Conservation (phyloP, 2,888 invertebrate genomes). For the Apeira syringaria region DNA sequence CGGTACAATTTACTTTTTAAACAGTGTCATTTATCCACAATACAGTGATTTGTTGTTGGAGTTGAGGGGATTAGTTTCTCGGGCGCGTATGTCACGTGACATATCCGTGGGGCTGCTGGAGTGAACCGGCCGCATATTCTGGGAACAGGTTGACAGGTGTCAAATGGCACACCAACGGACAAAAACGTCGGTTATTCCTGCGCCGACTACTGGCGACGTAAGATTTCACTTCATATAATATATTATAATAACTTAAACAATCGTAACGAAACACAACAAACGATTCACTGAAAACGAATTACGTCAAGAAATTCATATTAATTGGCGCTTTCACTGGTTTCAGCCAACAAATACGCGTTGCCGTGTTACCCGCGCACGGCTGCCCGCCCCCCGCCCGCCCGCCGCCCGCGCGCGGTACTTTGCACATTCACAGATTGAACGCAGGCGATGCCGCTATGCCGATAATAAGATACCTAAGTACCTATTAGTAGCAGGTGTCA, state of each 20-base stretch:
- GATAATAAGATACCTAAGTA: no score
- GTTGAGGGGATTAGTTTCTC: slow-evolving; percentile 15
- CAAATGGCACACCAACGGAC: slow-evolving; percentile 25
- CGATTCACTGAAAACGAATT: slow-evolving; percentile 2
- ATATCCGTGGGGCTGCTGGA: not conserved
- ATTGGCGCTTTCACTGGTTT: slow-evolving; percentile 1
- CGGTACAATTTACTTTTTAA: slow-evolving; percentile 19
- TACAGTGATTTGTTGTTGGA: slow-evolving; percentile 15
- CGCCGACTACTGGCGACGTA: not conserved
- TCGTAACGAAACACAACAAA: not conserved
- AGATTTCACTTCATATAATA: slow-evolving; percentile 8
- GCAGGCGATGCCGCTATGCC: no score
- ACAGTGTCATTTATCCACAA: slow-evolving; percentile 19
- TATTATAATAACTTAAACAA: not conserved
- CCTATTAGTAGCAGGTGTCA: no score
- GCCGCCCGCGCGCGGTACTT: no score
- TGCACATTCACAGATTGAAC: no score
- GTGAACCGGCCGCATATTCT: slow-evolving; percentile 34
- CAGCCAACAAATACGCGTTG: not conserved
- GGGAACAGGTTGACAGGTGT: slow-evolving; percentile 36
- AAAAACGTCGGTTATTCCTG: slow-evolving; percentile 3
- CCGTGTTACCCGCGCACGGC: no score
- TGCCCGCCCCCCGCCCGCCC: slow-evolving; percentile 19
- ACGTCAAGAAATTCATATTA: not conserved
- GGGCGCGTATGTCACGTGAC: slow-evolving; percentile 6